Evolutionary conservation across 2,888 invertebrate species (phyloP).

Genomic region (Alloplasta piceator): DNA sequence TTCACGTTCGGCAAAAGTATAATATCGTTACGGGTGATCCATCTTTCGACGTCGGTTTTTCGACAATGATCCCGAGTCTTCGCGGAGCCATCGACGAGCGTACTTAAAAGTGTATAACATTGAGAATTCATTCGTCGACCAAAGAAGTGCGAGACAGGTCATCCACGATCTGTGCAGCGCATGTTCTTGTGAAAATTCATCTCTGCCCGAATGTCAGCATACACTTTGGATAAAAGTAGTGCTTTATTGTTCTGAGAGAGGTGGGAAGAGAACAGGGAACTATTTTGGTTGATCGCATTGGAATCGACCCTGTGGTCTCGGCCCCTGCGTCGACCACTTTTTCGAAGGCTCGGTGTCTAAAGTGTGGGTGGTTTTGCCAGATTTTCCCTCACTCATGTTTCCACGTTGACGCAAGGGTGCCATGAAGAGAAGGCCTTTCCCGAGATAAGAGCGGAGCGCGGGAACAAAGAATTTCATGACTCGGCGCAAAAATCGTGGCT

Average conservation of each 20-base stretch:
- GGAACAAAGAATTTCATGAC: conserved; percentile 61
- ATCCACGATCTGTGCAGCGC: too few relatives aligned
- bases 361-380: too few relatives aligned
- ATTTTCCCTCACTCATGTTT: too few relatives aligned
- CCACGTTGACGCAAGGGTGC: too few relatives aligned
- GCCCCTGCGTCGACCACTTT: conserved; percentile 40
- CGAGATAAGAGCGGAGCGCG: conserved; percentile 42
- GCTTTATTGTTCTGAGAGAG: background rate
- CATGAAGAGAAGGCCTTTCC: too few relatives aligned
- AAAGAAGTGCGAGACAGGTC: too few relatives aligned
- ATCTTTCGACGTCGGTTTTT: conserved; percentile 77
- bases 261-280: background rate
- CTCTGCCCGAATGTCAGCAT: background rate
- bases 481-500: conserved; percentile 39
- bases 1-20: conserved; percentile 73
- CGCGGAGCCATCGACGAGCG: conserved; percentile 4
- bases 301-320: conserved; percentile 27
- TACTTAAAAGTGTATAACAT: conserved; percentile 1
- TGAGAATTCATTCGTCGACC: background rate
- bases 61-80: conserved; percentile 76
- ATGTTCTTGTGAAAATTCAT: conserved; percentile 3
- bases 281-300: conserved; percentile 36
- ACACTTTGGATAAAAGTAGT: background rate
- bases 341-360: background rate
- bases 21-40: conserved; percentile 79